A percentile compares a stretch with the other conserved stretches of the same genome.
Conservation (phyloP, 2,888 invertebrate species). For the Microdon myrmicae region DNA sequence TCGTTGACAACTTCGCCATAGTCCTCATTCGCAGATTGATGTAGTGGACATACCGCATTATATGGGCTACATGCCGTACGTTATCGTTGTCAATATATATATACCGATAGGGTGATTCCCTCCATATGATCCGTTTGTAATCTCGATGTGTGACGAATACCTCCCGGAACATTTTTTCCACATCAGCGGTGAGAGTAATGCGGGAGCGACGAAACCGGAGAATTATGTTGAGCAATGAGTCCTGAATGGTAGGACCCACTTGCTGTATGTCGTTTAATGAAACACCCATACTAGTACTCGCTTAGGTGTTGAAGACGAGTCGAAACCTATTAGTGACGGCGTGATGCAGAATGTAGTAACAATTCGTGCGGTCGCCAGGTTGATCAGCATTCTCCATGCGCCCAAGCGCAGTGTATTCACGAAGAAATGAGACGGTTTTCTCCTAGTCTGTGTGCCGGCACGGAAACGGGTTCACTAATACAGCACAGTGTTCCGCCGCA, state of each 20-base stretch:
- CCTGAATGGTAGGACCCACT: conserved; percentile 20
- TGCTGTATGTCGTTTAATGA: conserved; percentile 23
- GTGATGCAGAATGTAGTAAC: conserved; percentile 27
- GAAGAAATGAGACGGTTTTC: no score
- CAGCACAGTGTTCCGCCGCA: no score
- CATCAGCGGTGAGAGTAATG: conserved; percentile 12
- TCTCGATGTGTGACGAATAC: conserved; percentile 8
- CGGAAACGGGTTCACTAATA: no score
- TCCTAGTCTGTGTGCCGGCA: no score
- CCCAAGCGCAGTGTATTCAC: conserved; percentile 13
- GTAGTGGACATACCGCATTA: no score
- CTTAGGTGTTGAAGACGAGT: conserved; percentile 36
- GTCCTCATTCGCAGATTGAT: no score
- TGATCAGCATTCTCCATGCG: conserved; percentile 19
- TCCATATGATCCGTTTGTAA: conserved; percentile 10
- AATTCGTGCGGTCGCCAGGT: conserved; percentile 9
- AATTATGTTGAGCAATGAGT: conserved; percentile 13
- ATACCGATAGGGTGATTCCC: no score
- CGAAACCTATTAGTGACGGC: conserved; percentile 26
- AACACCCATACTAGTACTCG: conserved; percentile 11
- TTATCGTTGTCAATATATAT: no score
- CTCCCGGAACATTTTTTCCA: conserved; percentile 29
- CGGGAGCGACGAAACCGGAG: conserved; percentile 13
- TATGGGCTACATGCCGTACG: no score
- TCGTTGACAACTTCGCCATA: no score